A percentile compares a stretch with the other conserved stretches of the same genome.
phyloP scores from a whole-genome alignment of 2,797 vertebrate species.

The Avahi laniger region DNA sequence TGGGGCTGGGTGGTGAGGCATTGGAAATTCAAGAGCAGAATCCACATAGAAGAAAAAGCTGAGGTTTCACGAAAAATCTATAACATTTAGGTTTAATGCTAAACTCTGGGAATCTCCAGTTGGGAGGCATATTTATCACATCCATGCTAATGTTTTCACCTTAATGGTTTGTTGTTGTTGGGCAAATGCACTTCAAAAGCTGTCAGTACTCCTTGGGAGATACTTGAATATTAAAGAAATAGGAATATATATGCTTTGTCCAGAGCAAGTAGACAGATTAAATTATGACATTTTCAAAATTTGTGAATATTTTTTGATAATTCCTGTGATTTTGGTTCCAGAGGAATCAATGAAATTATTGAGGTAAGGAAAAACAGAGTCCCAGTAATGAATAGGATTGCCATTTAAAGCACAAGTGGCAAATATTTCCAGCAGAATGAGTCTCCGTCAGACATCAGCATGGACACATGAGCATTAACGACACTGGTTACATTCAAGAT shows the following conservation, averaged over 20 bases:
- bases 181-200: not conserved
- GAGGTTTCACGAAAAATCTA: not conserved
- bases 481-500: not conserved
- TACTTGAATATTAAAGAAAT: not conserved
- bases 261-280: not conserved
- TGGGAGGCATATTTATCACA: not conserved
- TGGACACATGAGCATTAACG: too few species aligned
- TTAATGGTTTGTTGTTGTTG: too few species aligned
- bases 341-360: not conserved
- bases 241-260: not conserved
- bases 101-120: not conserved
- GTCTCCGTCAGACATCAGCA: not conserved
- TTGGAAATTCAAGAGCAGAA: not conserved
- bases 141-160: not conserved
- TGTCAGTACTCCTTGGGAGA: not conserved
- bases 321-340: not conserved
- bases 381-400: not conserved
- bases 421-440: not conserved
- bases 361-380: not conserved
- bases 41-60: not conserved
- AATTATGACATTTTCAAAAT: not conserved
- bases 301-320: not conserved
- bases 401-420: not conserved
- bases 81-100: not conserved
- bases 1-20: fast-evolving